phyloP scores from a whole-genome alignment of 2,888 invertebrate species.

The Phengaris alcon region DNA sequence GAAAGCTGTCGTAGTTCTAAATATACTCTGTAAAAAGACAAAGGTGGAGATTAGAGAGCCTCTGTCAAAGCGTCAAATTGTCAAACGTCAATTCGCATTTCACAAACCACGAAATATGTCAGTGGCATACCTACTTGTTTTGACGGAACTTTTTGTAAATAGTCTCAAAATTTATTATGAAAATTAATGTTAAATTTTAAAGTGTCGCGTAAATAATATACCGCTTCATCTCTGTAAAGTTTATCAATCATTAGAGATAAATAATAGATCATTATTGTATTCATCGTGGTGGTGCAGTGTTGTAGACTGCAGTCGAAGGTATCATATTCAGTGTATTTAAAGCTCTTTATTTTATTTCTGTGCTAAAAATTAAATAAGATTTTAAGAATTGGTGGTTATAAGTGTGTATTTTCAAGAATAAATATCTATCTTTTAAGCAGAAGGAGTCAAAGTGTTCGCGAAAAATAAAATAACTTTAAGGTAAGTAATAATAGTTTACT shows the following conservation, averaged over 20 bases:
- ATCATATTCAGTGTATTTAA: not conserved
- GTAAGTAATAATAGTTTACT: not conserved
- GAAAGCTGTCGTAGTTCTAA: too few relatives aligned
- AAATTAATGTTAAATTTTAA: not conserved
- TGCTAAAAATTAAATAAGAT: not conserved
- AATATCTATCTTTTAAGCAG: not conserved
- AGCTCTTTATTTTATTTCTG: not conserved
- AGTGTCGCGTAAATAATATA: not conserved
- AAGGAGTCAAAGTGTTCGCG: not conserved
- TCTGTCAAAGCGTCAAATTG: constrained; percentile 12
- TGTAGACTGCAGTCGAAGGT: not conserved
- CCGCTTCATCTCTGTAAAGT: not conserved
- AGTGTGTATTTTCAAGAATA: not conserved
- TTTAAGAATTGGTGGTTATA: not conserved
- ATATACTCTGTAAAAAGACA: not conserved
- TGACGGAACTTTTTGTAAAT: constrained; percentile 24
- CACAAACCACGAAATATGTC: not conserved
- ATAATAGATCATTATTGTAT: not conserved
- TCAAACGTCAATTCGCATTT: not conserved
- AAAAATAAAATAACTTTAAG: not conserved
- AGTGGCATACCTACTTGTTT: constrained; percentile 18
- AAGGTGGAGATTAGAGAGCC: not conserved
- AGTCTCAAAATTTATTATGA: constrained; percentile 1
- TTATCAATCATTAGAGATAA: not conserved
- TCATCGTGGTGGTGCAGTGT: not conserved